phyloP scores from a whole-genome alignment of 1,140 invertebrate species.

The Plutomurus gul region DNA sequence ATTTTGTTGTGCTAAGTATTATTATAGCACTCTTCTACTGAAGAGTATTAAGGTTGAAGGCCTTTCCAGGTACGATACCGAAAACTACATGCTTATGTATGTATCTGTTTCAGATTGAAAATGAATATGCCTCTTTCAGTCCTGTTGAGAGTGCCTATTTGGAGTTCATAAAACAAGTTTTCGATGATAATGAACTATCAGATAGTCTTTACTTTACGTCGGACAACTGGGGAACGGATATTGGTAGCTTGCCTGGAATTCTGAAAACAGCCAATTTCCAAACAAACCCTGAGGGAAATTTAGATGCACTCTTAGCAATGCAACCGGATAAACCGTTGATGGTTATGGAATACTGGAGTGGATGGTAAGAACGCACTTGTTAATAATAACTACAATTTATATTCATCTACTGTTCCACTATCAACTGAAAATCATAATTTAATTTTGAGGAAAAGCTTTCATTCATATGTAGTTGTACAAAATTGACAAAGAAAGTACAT shows the following conservation, averaged over 20 bases:
- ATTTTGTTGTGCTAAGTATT: too few relatives aligned
- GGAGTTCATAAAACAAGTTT: background rate
- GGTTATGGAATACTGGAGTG: constrained; percentile 63
- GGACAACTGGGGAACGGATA: background rate
- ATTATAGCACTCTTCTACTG: too few relatives aligned
- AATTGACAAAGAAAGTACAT: too few relatives aligned
- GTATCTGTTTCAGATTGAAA: constrained; percentile 37
- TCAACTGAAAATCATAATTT: too few relatives aligned
- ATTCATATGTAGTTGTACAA: too few relatives aligned
- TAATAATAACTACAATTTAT: too few relatives aligned
- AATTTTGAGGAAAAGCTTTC: too few relatives aligned
- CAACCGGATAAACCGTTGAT: constrained; percentile 53
- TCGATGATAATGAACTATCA: background rate
- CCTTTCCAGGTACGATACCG: too few relatives aligned
- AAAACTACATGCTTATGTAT: too few relatives aligned
- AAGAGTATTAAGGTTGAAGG: too few relatives aligned
- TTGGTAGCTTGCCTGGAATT: constrained; percentile 21
- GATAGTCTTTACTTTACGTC: constrained; percentile 19
- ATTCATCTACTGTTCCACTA: too few relatives aligned
- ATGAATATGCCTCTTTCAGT: constrained; percentile 33
- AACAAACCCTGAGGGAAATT: constrained; percentile 10
- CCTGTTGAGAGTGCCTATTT: background rate
- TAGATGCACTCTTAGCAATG: constrained; percentile 30
- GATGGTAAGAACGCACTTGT: too few relatives aligned
- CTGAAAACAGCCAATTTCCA: constrained; percentile 46